A percentile compares a stretch with the other conserved stretches of the same genome.
These are phyloP conservation scores for Tenthredo scrophulariae DNA, from an alignment of 2,888 invertebrate genomes.

Conservation along the genomic window DNA sequence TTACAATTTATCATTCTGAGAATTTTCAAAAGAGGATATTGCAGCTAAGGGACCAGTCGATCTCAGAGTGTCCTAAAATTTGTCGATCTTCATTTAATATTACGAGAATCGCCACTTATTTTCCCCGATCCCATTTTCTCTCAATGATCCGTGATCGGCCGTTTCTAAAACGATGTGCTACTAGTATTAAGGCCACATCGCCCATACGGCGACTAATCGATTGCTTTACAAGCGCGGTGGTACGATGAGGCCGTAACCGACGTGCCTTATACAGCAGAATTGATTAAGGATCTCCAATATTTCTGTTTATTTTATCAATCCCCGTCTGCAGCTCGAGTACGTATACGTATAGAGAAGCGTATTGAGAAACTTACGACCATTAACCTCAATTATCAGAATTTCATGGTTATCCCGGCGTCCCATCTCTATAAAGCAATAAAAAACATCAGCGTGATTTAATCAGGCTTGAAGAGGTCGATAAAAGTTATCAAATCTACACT, in stretches of 20 bases:
- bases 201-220: slow-evolving; percentile 50
- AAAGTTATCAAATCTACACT: slow-evolving; percentile 28
- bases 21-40: not conserved
- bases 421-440: slow-evolving; percentile 24
- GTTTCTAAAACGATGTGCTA: slow-evolving; percentile 40
- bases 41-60: not conserved
- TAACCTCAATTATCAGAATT: slow-evolving; percentile 49
- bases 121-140: slow-evolving; percentile 27
- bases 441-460: slow-evolving; percentile 33
- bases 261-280: slow-evolving; percentile 34
- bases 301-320: slow-evolving; percentile 46
- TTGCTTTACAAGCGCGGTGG: slow-evolving; percentile 38
- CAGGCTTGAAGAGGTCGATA: slow-evolving; percentile 7
- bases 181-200: slow-evolving; percentile 44
- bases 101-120: not conserved
- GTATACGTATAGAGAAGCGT: not conserved
- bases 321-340: not conserved
- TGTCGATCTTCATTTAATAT: not conserved
- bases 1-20: not conserved
- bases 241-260: slow-evolving; percentile 36
- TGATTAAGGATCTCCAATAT: slow-evolving; percentile 45
- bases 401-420: slow-evolving; percentile 10
- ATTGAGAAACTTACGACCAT: slow-evolving; percentile 39
- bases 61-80: not conserved
- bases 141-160: not conserved